Percentiles rank a stretch among this genome's conserved stretches.
These are phyloP conservation scores for Phoebastria nigripes DNA, from an alignment of 2,797 vertebrate species.

Conservation along the genomic window DNA sequence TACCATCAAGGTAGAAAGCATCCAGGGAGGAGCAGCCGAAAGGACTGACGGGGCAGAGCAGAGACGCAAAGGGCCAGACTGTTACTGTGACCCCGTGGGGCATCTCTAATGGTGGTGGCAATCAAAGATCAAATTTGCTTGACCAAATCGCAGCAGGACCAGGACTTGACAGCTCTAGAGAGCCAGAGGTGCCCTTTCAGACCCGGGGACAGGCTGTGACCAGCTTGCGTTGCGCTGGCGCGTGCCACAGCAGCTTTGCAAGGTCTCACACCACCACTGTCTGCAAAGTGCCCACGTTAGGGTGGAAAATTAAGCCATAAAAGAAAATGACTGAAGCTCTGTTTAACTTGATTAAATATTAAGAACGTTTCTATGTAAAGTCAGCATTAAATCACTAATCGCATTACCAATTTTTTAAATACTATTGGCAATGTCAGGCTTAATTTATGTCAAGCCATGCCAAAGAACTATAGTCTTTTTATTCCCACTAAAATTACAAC, in stretches of 20 bases:
- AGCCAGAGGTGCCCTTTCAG: background rate
- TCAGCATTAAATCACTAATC: slow-evolving; percentile 32
- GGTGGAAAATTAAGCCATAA: background rate
- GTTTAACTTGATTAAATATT: slow-evolving; percentile 55
- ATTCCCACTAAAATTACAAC: background rate
- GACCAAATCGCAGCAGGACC: background rate
- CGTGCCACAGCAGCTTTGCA: rapidly evolving
- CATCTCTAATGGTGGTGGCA: background rate
- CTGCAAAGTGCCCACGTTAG: background rate
- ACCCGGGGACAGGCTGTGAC: background rate
- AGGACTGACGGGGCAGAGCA: background rate
- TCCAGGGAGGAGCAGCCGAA: background rate
- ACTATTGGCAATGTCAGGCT: background rate
- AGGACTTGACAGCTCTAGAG: background rate
- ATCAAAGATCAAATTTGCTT: background rate
- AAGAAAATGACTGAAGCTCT: background rate
- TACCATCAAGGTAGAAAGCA: rapidly evolving
- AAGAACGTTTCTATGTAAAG: background rate
- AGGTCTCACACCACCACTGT: background rate
- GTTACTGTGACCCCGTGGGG: background rate
- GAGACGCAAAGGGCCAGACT: background rate
- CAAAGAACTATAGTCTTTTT: background rate
- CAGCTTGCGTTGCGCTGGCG: background rate
- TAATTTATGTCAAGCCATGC: background rate
- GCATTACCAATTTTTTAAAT: background rate